A percentile compares a stretch with the other conserved stretches of the same genome.
Evolutionary conservation across 35 echinoderm and acorn worm species (phyloP).

Genomic region (Eucidaris tribuloides): DNA sequence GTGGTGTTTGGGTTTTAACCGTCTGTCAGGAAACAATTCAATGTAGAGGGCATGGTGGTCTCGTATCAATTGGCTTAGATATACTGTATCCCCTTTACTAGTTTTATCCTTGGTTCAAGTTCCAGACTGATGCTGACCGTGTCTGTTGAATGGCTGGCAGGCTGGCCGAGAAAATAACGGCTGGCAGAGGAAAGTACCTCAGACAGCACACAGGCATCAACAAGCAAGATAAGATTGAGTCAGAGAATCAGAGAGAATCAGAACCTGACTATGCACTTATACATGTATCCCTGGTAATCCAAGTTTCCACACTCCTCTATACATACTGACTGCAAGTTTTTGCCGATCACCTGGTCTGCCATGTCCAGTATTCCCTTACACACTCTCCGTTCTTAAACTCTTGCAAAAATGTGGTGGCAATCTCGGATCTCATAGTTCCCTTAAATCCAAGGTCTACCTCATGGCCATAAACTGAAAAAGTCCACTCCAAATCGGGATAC

Average conservation of each 20-base stretch:
- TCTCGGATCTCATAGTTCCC: neutral
- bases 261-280: slow-evolving; percentile 11
- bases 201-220: too few species aligned
- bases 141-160: too few species aligned
- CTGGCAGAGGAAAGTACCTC: too few species aligned
- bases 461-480: neutral
- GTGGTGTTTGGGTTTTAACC: slow-evolving; percentile 50
- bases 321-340: neutral
- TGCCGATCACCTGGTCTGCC: neutral
- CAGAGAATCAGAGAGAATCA: too few species aligned
- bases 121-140: too few species aligned
- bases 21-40: slow-evolving; percentile 15
- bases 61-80: slow-evolving; percentile 29
- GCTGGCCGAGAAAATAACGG: too few species aligned
- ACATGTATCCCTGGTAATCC: neutral
- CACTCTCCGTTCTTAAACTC: too few species aligned
- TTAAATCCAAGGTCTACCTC: neutral
- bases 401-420: neutral
- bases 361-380: slow-evolving; percentile 2
- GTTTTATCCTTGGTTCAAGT: too few species aligned
- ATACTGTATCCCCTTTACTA: slow-evolving; percentile 15
- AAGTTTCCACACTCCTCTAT: neutral
- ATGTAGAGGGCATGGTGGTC: slow-evolving; percentile 29
- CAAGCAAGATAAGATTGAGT: too few species aligned
- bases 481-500: neutral